Percentiles rank a stretch among this genome's conserved stretches.
These are phyloP conservation scores for Merodon equestris DNA, from an alignment of 2,888 invertebrate genomes.

Conservation along the genomic window DNA sequence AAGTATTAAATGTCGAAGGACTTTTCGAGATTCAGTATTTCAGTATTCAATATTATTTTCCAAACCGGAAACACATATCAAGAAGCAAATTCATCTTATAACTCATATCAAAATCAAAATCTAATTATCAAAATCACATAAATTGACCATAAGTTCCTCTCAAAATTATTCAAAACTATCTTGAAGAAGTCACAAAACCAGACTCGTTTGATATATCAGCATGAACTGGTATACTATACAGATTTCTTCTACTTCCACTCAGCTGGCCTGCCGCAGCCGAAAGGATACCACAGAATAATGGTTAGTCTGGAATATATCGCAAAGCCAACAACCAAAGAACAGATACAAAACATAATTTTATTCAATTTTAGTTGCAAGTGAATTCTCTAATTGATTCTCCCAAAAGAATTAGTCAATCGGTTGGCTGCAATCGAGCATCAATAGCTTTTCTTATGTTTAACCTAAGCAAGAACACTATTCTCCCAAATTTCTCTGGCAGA, in stretches of 20 bases:
- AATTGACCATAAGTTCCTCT: too few relatives aligned
- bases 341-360: slow-evolving; percentile 56
- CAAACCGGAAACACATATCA: too few relatives aligned
- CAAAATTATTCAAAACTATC: too few relatives aligned
- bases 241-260: too few relatives aligned
- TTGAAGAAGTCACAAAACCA: slow-evolving; percentile 8
- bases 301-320: slow-evolving; percentile 34
- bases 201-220: too few relatives aligned
- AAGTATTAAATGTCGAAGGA: too few relatives aligned
- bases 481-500: slow-evolving; percentile 11
- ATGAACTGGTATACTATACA: too few relatives aligned
- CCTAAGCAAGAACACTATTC: slow-evolving; percentile 14
- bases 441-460: slow-evolving; percentile 46
- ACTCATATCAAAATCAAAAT: too few relatives aligned
- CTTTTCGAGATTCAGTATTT: too few relatives aligned
- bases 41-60: too few relatives aligned
- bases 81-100: too few relatives aligned
- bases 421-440: slow-evolving; percentile 31
- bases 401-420: slow-evolving; percentile 53
- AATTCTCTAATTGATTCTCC: slow-evolving; percentile 63
- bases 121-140: too few relatives aligned
- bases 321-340: slow-evolving; percentile 44
- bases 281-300: slow-evolving; percentile 1
- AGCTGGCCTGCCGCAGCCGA: not conserved
- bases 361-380: slow-evolving; percentile 58